A percentile compares a stretch with the other conserved stretches of the same genome.
Evolutionary conservation across 2,113 vertebrate genomes (phyloP).

Genomic region (Tragelaphus strepsiceros): DNA sequence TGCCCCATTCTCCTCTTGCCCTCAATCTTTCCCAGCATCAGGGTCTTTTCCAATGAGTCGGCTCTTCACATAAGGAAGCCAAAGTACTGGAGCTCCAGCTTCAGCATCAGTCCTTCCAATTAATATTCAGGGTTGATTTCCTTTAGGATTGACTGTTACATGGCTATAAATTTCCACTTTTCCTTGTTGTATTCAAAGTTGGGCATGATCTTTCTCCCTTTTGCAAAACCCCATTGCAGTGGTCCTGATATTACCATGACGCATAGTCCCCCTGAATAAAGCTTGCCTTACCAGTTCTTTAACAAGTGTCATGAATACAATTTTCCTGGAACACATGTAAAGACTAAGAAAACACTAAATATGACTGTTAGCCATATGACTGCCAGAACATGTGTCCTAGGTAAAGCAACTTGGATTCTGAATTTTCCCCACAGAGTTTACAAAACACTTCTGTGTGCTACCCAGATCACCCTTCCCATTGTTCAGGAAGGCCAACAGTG

Average conservation of each 20-base stretch:
- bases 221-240: background rate
- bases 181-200: background rate
- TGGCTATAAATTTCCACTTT: background rate
- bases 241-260: fast-evolving
- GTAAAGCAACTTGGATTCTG: background rate
- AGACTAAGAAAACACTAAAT: background rate
- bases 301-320: background rate
- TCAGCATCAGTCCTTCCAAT: background rate
- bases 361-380: background rate
- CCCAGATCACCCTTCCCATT: background rate
- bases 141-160: background rate
- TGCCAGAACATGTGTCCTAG: background rate
- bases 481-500: background rate
- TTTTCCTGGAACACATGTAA: background rate
- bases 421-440: background rate
- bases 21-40: background rate
- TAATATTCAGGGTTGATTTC: background rate
- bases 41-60: background rate
- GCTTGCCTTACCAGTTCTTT: background rate
- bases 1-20: background rate
- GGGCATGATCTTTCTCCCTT: background rate
- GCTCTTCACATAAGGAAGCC: background rate
- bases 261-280: background rate
- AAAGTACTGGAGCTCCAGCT: background rate
- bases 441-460: background rate